Evolutionary conservation across 2,113 vertebrate genomes (phyloP), one percentile per base, ranked within the genome.

Genomic region (Micromys minutus): DNA sequence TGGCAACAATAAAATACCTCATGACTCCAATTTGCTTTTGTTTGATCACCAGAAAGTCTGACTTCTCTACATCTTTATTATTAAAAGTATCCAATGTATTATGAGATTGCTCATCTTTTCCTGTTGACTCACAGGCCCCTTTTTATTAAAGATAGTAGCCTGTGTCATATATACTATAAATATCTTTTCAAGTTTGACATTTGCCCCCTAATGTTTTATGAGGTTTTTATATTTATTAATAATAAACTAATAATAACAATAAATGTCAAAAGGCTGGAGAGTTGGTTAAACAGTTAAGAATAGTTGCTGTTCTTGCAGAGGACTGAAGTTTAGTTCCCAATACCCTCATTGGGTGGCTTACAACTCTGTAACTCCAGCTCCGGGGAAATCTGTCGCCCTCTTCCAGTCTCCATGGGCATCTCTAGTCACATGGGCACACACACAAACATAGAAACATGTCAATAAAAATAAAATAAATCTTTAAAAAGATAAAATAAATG

Each of bases 91-190:
- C 22, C 6, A 55, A 39, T 77, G 50, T 91, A 1, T 94, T 89
- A 76, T 89, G 76, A 50, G 11, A 39, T 61, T 63, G 3, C 52
- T 89, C 59, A 74, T 45, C 29, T 42, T 89, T 89, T 81, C 77
- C 75, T 89, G 1, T n/a, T 77, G 79, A 76, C 55, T 52, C 71
- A 87, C 1, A 84, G 21, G 29, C 26, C 31, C 75, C 79, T 79
- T 94, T 92, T 84, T 26, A 89, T 52, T 59, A 86, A 91, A 72
- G 42, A 77, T 81, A n/a, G 75, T n/a, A 91, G 87, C 55, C n/a
- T 87, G 67, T 16, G 61, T 89, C 75, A 29, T 31, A 45, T 45
- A 91, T 72, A 69, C 34, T 87, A 63, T 36, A 84, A 87, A 8
- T 74, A 67, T 69, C 88, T 42, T 94, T 63, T 94, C 59, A 13